Evolutionary conservation across 2,113 vertebrate genomes (phyloP).

Genomic region (Sitta europaea): DNA sequence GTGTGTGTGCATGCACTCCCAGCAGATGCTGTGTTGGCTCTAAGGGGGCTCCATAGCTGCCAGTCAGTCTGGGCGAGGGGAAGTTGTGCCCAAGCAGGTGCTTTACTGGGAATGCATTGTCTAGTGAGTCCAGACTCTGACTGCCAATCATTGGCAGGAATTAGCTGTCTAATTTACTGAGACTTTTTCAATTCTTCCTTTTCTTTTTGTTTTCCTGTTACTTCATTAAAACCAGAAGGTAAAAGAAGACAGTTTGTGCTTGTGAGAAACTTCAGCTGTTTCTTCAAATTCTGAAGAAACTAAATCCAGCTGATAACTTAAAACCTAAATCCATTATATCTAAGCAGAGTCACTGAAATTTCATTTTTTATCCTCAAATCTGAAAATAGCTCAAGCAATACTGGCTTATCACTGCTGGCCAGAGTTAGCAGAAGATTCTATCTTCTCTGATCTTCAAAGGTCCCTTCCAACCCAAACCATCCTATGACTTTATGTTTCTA

Average conservation of each 20-base stretch:
- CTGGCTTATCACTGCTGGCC: neutral
- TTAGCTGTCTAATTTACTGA: neutral
- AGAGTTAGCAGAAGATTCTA: neutral
- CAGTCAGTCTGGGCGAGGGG: accelerated
- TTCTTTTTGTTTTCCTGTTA: neutral
- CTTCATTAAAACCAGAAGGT: neutral
- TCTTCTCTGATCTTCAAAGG: neutral
- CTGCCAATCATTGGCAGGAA: neutral
- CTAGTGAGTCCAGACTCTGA: neutral
- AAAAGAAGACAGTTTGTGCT: neutral
- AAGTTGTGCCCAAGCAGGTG: neutral
- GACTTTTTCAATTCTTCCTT: neutral
- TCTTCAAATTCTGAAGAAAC: neutral
- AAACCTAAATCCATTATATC: neutral
- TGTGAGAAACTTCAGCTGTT: neutral
- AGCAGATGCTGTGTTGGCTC: neutral
- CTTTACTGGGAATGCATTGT: neutral
- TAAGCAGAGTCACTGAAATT: neutral
- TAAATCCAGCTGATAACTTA: neutral
- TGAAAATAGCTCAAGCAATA: neutral
- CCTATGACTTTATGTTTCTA: neutral
- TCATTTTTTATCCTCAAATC: neutral
- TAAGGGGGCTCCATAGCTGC: accelerated
- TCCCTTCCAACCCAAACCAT: neutral
- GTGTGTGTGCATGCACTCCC: neutral